Conservation (phyloP, 2,113 vertebrate genomes). For the Strigops habroptila region DNA sequence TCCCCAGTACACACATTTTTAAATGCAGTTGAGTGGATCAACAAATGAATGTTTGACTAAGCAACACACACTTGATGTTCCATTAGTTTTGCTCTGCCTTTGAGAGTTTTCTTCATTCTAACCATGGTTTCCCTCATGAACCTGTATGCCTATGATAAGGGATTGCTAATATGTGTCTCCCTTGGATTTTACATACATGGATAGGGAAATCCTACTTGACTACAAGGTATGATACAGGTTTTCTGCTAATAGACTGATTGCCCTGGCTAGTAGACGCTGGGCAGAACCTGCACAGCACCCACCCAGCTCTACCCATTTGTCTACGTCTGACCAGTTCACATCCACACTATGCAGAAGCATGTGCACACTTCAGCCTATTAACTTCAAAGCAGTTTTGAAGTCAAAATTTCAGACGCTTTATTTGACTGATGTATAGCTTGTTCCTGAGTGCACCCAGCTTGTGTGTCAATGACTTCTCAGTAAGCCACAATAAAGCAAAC, state of each 20-base stretch:
- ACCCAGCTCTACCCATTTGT: neutral
- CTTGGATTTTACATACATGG: neutral
- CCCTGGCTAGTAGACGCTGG: neutral
- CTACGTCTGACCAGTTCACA: neutral
- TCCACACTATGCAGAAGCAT: neutral
- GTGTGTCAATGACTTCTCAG: neutral
- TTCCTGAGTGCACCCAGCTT: neutral
- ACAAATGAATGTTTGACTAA: neutral
- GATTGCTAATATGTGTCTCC: neutral
- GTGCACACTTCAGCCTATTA: neutral
- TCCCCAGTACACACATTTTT: neutral
- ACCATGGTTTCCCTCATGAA: neutral
- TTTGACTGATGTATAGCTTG: neutral
- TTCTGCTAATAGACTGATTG: neutral
- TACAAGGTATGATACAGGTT: neutral
- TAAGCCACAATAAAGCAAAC: neutral
- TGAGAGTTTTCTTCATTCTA: neutral
- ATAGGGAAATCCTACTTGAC: neutral
- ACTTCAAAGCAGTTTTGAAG: neutral
- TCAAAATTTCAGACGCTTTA: neutral
- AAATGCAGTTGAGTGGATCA: neutral
- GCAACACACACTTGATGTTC: neutral
- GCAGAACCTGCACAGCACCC: neutral
- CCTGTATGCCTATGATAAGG: neutral
- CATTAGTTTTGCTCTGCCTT: neutral